phyloP scores from a whole-genome alignment of 2,888 invertebrate species.

The Lepidocyrtinus sp. region DNA sequence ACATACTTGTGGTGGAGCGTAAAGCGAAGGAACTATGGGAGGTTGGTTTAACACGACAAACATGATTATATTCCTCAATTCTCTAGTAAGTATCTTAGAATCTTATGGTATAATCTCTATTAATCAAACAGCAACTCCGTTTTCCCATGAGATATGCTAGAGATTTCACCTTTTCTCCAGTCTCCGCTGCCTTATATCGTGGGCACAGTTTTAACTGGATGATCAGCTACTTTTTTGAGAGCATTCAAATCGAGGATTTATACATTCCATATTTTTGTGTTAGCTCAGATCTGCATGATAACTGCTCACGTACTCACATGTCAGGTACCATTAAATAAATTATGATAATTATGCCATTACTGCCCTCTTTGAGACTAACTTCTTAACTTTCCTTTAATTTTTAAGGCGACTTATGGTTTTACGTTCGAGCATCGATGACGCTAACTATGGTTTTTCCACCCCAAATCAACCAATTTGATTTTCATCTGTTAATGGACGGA shows the following conservation, averaged over 20 bases:
- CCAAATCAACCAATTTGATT: constrained; percentile 59
- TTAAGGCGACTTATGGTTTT: constrained; percentile 62
- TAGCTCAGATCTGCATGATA: constrained; percentile 61
- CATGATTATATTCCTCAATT: not conserved
- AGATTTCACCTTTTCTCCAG: constrained; percentile 56
- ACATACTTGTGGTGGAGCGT: constrained; percentile 40
- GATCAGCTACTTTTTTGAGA: constrained; percentile 56
- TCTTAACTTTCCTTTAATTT: constrained; percentile 17
- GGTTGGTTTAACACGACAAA: constrained; percentile 16
- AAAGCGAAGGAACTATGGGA: constrained; percentile 47
- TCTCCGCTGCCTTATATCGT: constrained; percentile 43
- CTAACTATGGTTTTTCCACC: constrained; percentile 60
- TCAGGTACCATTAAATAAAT: constrained; percentile 19
- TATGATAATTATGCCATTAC: not conserved
- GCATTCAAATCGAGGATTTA: constrained; percentile 67
- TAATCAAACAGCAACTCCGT: constrained; percentile 36
- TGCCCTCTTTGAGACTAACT: constrained; percentile 26
- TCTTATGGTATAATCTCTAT: too few relatives aligned
- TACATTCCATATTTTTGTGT: constrained; percentile 66
- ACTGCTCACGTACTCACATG: constrained; percentile 53
- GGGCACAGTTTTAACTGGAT: constrained; percentile 60
- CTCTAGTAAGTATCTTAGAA: too few relatives aligned
- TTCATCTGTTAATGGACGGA: constrained; percentile 66
- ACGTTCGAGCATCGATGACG: constrained; percentile 64
- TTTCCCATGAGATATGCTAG: constrained; percentile 46